Conservation (phyloP, 2,888 invertebrate genomes). For the Ophioninae sp. region DNA sequence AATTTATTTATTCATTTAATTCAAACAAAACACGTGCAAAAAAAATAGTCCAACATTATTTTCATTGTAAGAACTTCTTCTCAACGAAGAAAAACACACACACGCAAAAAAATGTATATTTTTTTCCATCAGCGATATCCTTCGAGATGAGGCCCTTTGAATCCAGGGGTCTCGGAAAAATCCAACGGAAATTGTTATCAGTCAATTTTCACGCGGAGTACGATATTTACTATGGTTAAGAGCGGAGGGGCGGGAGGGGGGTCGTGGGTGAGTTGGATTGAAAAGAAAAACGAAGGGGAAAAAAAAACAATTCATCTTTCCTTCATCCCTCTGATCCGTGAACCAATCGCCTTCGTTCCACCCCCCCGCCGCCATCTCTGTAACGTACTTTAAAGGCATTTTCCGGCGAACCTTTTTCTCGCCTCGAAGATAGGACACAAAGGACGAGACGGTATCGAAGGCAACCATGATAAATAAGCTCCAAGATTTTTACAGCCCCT, state of each 20-base stretch:
- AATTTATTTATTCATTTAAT: no score
- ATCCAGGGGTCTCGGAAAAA: background rate
- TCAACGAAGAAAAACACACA: no score
- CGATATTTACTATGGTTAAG: conserved; percentile 19
- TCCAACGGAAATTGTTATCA: conserved; percentile 18
- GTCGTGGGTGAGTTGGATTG: background rate
- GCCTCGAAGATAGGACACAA: conserved; percentile 13
- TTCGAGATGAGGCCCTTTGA: conserved; percentile 10
- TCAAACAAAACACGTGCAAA: no score
- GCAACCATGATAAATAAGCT: conserved; percentile 63
- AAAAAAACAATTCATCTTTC: conserved; percentile 48
- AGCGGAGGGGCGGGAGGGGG: background rate
- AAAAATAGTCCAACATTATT: no score
- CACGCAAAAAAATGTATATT: no score
- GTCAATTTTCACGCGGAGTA: conserved; percentile 28
- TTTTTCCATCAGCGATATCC: no score
- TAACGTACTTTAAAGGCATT: conserved; percentile 35
- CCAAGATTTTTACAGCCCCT: conserved; percentile 61
- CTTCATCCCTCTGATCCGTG: conserved; percentile 38
- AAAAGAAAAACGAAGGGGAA: background rate
- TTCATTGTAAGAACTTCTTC: no score
- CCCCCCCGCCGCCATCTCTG: no score
- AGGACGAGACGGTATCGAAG: conserved; percentile 46
- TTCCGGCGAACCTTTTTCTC: conserved; percentile 28
- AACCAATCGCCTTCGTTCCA: conserved; percentile 47